Conservation (phyloP, 2,888 invertebrate species). For the Chaetoderma sp. region DNA sequence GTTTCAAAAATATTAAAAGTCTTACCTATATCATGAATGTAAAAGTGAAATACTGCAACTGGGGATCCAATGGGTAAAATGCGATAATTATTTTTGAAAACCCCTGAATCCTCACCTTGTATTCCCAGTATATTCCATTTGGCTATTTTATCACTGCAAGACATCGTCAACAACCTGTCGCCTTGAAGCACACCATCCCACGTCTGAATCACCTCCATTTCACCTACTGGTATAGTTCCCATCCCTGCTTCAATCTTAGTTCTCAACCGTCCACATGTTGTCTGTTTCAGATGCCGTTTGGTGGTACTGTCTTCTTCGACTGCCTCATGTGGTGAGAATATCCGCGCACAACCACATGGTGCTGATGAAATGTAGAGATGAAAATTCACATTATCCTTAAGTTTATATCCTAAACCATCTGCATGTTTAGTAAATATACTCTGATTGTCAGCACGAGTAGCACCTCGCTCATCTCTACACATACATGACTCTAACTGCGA, state of each 20-base stretch:
- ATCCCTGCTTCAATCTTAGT: slow-evolving; percentile 98
- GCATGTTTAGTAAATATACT: slow-evolving; percentile 72
- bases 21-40: too few relatives aligned
- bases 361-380: slow-evolving; percentile 97
- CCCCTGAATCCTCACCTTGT: slow-evolving; percentile 70
- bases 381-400: slow-evolving; percentile 83
- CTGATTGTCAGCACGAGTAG: too few relatives aligned
- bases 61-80: too few relatives aligned
- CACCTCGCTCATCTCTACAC: slow-evolving; percentile 33
- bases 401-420: slow-evolving; percentile 42
- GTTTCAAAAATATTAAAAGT: too few relatives aligned
- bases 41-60: too few relatives aligned
- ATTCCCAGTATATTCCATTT: slow-evolving; percentile 71
- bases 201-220: slow-evolving; percentile 63
- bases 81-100: too few relatives aligned
- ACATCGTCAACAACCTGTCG: slow-evolving; percentile 71
- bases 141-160: slow-evolving; percentile 71
- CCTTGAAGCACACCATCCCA: slow-evolving; percentile 70
- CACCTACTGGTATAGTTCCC: slow-evolving; percentile 65
- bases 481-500: slow-evolving; percentile 75
- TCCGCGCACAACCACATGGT: slow-evolving; percentile 95
- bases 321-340: slow-evolving; percentile 89
- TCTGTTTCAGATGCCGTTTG: slow-evolving; percentile 65
- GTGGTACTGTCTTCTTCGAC: slow-evolving; percentile 68
- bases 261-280: slow-evolving; percentile 85